Evolutionary conservation across 2,797 vertebrate genomes (phyloP).

Genomic region (Pelobates cultripes): DNA sequence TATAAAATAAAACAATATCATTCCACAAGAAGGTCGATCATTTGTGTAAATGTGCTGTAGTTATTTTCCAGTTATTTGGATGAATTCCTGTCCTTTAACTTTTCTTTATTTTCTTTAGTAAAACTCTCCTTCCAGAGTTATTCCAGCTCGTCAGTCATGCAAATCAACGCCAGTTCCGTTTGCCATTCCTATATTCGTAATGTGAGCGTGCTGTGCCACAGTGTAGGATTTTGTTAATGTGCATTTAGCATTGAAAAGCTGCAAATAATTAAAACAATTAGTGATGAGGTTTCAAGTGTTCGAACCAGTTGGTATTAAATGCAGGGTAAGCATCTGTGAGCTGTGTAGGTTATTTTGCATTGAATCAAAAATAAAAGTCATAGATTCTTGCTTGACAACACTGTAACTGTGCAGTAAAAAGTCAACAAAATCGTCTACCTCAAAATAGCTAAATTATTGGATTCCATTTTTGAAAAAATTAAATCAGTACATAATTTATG

Average conservation of each 20-base stretch:
- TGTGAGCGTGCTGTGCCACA: conserved; percentile 44
- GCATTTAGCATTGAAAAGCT: conserved; percentile 39
- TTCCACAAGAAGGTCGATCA: no score
- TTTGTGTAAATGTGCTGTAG: no score
- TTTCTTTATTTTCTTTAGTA: neutral
- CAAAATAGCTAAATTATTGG: neutral
- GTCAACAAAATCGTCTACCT: no score
- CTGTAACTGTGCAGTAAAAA: no score
- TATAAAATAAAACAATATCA: no score
- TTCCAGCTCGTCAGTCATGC: neutral
- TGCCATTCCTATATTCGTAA: conserved; percentile 19
- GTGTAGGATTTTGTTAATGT: conserved; percentile 33
- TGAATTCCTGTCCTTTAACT: no score
- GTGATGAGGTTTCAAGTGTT: conserved; percentile 42
- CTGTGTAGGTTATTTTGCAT: conserved; percentile 37
- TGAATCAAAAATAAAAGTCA: conserved; percentile 41
- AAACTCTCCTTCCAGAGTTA: neutral
- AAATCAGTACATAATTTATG: no score
- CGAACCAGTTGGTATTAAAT: conserved; percentile 48
- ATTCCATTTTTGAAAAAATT: neutral
- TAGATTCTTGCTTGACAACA: neutral
- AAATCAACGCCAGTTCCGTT: conserved; percentile 17
- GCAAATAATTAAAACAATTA: conserved; percentile 54
- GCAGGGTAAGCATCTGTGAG: conserved; percentile 50
- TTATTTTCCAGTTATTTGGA: no score